Conservation (phyloP, 1,140 invertebrate species). For the Bombus haemorrhoidalis region DNA sequence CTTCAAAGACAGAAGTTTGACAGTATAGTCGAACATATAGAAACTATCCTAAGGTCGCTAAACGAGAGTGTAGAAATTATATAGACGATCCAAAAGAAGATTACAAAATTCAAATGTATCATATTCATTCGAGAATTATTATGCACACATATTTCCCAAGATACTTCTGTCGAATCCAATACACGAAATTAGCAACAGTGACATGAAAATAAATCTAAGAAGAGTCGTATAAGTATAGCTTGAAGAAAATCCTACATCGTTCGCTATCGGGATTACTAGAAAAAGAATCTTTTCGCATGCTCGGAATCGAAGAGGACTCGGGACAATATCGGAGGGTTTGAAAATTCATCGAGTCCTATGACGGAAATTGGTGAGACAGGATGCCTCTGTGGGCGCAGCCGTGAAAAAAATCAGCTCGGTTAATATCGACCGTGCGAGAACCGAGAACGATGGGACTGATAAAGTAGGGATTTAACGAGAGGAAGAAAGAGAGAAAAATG, state of each 20-base stretch:
- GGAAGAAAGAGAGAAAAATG: conserved; percentile 10
- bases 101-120: no score
- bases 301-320: not conserved
- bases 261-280: not conserved
- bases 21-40: no score
- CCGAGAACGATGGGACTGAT: not conserved
- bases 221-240: no score
- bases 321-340: conserved; percentile 26
- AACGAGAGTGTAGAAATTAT: no score
- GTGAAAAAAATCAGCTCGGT: conserved; percentile 5
- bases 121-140: no score
- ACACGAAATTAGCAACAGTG: no score
- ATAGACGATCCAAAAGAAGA: no score
- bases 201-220: not conserved
- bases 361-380: conserved; percentile 49
- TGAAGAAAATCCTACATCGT: not conserved
- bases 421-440: conserved; percentile 40
- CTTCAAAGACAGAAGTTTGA: no score
- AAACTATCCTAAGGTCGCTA: no score
- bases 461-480: conserved; percentile 37
- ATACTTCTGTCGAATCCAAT: no score
- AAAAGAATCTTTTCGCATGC: not conserved
- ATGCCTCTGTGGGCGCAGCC: not conserved
- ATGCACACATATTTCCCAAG: no score
- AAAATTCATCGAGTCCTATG: conserved; percentile 46